Base-by-base conservation (phyloP, 2,113 vertebrate species). In the Catharus bicknelli region DNA sequence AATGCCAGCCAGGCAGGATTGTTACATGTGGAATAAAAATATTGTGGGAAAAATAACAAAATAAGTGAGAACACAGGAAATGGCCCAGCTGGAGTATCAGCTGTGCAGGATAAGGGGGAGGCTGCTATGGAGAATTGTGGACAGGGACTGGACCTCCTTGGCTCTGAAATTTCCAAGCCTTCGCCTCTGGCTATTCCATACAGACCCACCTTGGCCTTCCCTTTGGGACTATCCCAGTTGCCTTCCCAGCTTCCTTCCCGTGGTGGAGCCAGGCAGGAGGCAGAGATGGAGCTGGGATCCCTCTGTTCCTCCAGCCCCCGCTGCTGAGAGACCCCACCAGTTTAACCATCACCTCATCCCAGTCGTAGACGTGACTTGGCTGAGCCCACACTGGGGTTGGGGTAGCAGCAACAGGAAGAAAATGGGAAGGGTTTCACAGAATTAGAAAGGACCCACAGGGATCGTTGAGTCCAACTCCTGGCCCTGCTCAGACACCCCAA, bases 331-430 rank as follows among this genome's bases (percentile, higher is more conserved):
- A 34, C 27, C 27, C 20, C 84, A 7, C 38, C 12, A 4, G 13
- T 34, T 51, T 38, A 26, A 36, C n/a, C 53, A 32, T n/a, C 2
- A 2, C 36, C 10, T 53, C 22, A 38, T 80, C 38, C 53, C 3
- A 5, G 27, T 1, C n/a, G 17, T 34, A 27, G 22, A 4, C 0
- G 0, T 11, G 54, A n/a, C 34, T 42, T 43, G 15, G 19, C 51
- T 21, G 43, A 72, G 53, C 47, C 36, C 43, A 26, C 51, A 2
- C 30, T 43, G 36, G 36, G 16, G 13, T 19, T 1, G 1, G 14
- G 50, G 2, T 6, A 23, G 55, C 3, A 4, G 7, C 63, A 58
- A 2, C 26, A 27, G 42, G 16, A 38, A 43, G 26, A 20, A 18
- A 78, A 47, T 11, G 3, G 6, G 2, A 43, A 50, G 38, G 15